Evolutionary conservation across 2,888 invertebrate species (phyloP).

Genomic region (Papilio protenor): DNA sequence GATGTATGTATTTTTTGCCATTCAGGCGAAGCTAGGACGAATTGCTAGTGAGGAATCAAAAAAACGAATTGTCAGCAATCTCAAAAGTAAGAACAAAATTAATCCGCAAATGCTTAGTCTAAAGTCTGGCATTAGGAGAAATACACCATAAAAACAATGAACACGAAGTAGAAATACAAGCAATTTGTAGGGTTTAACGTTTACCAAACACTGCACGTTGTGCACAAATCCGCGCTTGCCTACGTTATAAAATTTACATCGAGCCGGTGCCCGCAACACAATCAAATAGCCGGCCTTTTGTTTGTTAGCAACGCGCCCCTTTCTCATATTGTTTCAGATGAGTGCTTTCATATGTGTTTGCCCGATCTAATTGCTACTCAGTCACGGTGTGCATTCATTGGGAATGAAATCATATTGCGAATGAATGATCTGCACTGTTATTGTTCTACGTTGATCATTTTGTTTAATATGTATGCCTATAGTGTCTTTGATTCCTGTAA

Average conservation of each 20-base stretch:
- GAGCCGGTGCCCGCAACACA: constrained; percentile 47
- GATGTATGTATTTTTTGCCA: background rate
- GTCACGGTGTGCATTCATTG: constrained; percentile 72
- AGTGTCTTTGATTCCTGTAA: too few species aligned
- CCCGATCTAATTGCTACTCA: constrained; percentile 82
- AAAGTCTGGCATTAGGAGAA: background rate
- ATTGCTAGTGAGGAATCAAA: background rate
- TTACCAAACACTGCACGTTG: constrained; percentile 27
- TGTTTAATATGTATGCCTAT: constrained; percentile 23
- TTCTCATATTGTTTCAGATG: constrained; percentile 78
- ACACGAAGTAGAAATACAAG: constrained; percentile 25
- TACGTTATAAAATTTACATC: constrained; percentile 46
- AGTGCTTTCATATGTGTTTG: constrained; percentile 77
- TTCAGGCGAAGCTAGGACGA: background rate
- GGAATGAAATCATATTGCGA: constrained; percentile 74
- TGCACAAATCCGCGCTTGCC: constrained; percentile 13
- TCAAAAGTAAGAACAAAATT: background rate
- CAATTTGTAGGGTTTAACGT: constrained; percentile 22
- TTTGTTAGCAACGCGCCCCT: constrained; percentile 70
- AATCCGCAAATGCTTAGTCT: background rate
- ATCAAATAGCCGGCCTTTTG: constrained; percentile 64
- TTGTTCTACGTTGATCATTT: constrained; percentile 45
- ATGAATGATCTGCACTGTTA: constrained; percentile 48
- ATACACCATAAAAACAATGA: constrained; percentile 9
- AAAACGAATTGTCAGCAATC: background rate